Percentiles rank a stretch among this genome's conserved stretches.
Conservation (phyloP, 2,113 vertebrate genomes). For the Phrynosoma blainvillii region DNA sequence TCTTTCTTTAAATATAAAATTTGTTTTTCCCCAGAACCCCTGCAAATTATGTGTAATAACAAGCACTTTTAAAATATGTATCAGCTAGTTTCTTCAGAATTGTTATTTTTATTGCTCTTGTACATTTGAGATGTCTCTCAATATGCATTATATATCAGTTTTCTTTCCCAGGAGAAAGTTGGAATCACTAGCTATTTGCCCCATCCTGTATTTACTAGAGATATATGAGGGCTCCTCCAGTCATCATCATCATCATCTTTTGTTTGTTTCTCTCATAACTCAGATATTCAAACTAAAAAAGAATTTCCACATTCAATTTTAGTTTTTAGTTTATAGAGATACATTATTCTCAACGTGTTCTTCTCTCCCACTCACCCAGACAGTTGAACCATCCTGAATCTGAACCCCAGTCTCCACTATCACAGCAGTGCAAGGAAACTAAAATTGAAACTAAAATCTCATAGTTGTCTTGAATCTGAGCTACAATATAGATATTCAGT, state of each 20-base stretch:
- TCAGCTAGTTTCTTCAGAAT: background rate
- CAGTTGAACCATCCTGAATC: background rate
- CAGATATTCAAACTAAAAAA: no score
- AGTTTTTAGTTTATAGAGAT: no score
- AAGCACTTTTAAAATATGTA: background rate
- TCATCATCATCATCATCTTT: no score
- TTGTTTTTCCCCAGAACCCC: background rate
- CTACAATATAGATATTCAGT: background rate
- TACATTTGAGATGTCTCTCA: background rate
- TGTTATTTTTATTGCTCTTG: background rate
- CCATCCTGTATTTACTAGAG: background rate
- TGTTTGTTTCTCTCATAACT: no score
- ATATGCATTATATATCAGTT: background rate
- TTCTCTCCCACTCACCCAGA: background rate
- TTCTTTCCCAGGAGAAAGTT: background rate
- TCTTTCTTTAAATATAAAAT: background rate
- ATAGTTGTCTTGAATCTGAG: background rate
- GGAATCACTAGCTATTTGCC: background rate
- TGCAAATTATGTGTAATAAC: background rate
- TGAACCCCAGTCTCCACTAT: background rate
- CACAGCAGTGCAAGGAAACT: no score
- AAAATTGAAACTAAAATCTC: background rate
- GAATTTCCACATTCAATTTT: no score
- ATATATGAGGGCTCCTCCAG: background rate
- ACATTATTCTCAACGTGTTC: background rate